Percentiles rank a stretch among this genome's conserved stretches.
These are phyloP conservation scores for Tachina lurida DNA, from an alignment of 2,888 invertebrate species.

Conservation along the genomic window DNA sequence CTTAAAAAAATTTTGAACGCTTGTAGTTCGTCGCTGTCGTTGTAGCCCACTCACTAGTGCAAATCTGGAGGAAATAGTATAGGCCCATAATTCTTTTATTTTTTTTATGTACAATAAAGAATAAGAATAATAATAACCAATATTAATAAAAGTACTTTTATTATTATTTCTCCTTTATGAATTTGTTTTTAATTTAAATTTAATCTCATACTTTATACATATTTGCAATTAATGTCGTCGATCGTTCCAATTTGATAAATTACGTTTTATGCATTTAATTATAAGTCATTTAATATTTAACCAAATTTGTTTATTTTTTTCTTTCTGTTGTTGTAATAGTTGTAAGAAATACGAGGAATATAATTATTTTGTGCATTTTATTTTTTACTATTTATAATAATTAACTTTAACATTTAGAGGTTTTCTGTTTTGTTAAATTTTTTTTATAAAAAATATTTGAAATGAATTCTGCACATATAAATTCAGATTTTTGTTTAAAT, in stretches of 20 bases:
- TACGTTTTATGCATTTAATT: slow-evolving; percentile 68
- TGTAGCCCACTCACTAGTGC: background rate
- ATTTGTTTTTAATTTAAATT: slow-evolving; percentile 12
- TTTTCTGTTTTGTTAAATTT: slow-evolving; percentile 24
- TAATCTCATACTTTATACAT: background rate
- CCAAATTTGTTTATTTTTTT: slow-evolving; percentile 9
- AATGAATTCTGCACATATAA: slow-evolving; percentile 47
- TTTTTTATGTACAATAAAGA: background rate
- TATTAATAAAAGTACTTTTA: slow-evolving; percentile 10
- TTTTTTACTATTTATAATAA: slow-evolving; percentile 52
- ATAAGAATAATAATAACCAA: background rate
- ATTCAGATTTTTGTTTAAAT: slow-evolving; percentile 41
- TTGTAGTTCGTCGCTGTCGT: background rate
- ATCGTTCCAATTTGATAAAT: slow-evolving; percentile 74
- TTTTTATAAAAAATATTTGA: slow-evolving; percentile 17
- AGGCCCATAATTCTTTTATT: background rate
- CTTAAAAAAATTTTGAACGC: background rate
- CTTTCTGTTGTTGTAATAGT: slow-evolving; percentile 29
- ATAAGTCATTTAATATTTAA: slow-evolving; percentile 55
- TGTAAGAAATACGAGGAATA: slow-evolving; percentile 15
- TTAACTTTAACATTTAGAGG: slow-evolving; percentile 61
- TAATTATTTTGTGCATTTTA: slow-evolving; percentile 15
- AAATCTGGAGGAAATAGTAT: background rate
- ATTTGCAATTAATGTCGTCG: slow-evolving; percentile 60
- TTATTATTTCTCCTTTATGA: background rate